Base-by-base conservation (phyloP, 92 coral and sea anemone genomes). In the Hydrozoanthus gracilis region DNA sequence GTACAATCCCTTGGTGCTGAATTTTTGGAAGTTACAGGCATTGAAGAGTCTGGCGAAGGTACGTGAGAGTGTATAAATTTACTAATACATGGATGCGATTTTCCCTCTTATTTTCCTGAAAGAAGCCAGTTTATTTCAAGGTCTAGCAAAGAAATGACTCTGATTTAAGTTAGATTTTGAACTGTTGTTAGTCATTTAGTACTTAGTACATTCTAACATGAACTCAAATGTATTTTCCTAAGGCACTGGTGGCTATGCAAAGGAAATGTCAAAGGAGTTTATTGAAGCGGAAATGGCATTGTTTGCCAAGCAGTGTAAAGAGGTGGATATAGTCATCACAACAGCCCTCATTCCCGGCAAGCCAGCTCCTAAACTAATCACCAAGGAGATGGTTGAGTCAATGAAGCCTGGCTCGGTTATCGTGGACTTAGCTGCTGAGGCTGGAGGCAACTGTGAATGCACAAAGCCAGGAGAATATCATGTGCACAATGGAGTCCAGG, bases 321-420 rank as follows among this genome's bases (percentile, higher is more conserved):
- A 96, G 35, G 98, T 96, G 6, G 99, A 96, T 84, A 91, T 96
- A 71, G 94, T 96, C 56, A 90, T 96, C 86, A 92, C 98, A 9
- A 96, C 99, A 10, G 99, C 99, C 17, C 86, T 96, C 79, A 95
- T 96, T 51, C 99, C 99, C 46, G 99, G 99, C 61, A 96, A 92
- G 76, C 95, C 99, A 13, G 99, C 98, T 11, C 99, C 99, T 11
- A 95, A 92, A 62, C 93, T 96, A 69, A 96, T 96, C 74, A 92
- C 98, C 13, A 96, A 93, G 73, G 98, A 88, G 67, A 96, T 96
- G 99, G 99, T 96, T 20, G 99, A 96, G 73, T 93, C 92, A 1
- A 96, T 96, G 99, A 96, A 93, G 58, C 98, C 96, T 8, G 99
- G 99, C 35, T 96, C 99, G 17, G 99, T 96, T 60, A 96, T 96